Base-by-base conservation (phyloP, 2,888 invertebrate genomes). In the Abrostola tripartita region DNA sequence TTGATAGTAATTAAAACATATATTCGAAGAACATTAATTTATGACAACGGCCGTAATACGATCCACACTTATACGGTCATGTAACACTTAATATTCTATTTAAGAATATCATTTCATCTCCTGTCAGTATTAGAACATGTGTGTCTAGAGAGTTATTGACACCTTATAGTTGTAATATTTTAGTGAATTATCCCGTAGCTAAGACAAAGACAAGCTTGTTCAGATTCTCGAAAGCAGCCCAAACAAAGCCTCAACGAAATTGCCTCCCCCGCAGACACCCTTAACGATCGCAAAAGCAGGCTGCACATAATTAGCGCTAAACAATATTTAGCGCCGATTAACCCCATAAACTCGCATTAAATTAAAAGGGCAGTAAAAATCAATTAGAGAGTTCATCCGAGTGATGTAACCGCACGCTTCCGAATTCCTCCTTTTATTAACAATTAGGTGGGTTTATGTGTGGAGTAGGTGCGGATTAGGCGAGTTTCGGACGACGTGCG, bases 391-490 rank as follows among this genome's bases (percentile, higher is more conserved):
- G 84, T 86, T 83, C 84, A 85, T 84, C 81, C 80, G 78, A 85
- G 88, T 89, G 90, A 89, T 91, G 92, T 91, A 89, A 90, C 91
- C 91, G 89, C 92, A 92, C 92, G 92, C 91, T 89, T 90, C 91
- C 85, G 88, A 90, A 90, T 89, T 85, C 85, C 88, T 90, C 88
- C 90, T 92, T 92, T 93, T 93, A 93, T 94, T 93, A 92, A 93
- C 94, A 93, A 94, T 93, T 94, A 94, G 93, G 92, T 92, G 92
- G 93, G 91, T 93, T 94, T 93, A 93, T 92, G 91, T 93, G 91
- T 85, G 86, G 89, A 90, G 91, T 90, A 91, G 92, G 90, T 89
- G 89, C 84, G 93, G 93, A 93, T 94, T 92, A 92, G 89, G 84
- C 78, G 88, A 87, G 89, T 88, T 83, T 86, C 87, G 88, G 88